Conservation (phyloP, 2,888 invertebrate genomes). For the Loripinus fragilis region DNA sequence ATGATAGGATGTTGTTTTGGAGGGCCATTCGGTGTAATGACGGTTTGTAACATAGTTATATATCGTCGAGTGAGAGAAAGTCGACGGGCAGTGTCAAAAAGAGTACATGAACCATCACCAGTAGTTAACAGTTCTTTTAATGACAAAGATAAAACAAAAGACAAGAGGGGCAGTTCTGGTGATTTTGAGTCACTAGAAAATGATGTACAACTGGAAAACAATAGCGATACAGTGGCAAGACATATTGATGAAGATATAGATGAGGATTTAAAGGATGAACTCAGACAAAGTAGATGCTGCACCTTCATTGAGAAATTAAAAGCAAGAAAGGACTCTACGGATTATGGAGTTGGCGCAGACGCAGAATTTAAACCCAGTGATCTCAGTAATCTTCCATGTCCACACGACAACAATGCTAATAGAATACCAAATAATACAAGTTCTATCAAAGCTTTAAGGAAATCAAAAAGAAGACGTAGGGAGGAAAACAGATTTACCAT, state of each 20-base stretch:
- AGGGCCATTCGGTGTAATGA: conserved; percentile 72
- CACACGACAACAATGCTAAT: neutral
- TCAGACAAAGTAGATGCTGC: neutral
- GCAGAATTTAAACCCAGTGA: neutral
- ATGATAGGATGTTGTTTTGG: conserved; percentile 75
- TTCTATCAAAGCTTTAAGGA: neutral
- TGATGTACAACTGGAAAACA: too few relatives aligned
- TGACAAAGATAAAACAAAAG: neutral
- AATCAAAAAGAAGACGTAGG: too few relatives aligned
- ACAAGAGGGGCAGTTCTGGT: neutral
- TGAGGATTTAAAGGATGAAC: neutral
- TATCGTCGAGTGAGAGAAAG: conserved; percentile 57
- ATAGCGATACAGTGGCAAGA: neutral
- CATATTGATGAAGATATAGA: neutral
- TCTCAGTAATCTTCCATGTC: neutral
- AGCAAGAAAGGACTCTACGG: neutral
- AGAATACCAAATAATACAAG: neutral
- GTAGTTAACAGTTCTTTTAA: neutral
- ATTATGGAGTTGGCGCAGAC: neutral
- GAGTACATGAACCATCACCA: neutral
- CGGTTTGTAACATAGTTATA: conserved; percentile 69
- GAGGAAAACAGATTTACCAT: too few relatives aligned
- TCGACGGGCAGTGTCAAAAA: conserved; percentile 23
- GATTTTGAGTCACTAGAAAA: neutral
- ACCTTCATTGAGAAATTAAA: too few relatives aligned